Evolutionary conservation across 2,888 invertebrate species (phyloP).

Genomic region (Thecocarcelia acutangulata): DNA sequence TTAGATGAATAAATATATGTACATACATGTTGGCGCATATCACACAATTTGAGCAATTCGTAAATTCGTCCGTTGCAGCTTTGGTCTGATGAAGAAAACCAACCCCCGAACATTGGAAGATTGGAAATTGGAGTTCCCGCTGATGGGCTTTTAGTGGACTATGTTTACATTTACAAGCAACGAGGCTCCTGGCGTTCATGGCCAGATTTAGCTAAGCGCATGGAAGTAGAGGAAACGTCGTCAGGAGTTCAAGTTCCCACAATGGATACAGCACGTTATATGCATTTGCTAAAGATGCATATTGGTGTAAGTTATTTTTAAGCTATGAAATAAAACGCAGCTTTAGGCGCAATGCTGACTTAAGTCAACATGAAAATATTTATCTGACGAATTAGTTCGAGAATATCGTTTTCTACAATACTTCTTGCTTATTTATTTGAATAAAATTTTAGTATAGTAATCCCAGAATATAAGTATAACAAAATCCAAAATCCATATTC

Average conservation of each 20-base stretch:
- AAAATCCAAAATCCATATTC: too few relatives aligned
- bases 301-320: slow-evolving; percentile 82
- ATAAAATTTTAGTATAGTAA: too few relatives aligned
- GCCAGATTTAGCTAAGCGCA: slow-evolving; percentile 86
- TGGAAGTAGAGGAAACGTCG: slow-evolving; percentile 83
- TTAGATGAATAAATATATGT: not conserved
- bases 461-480: too few relatives aligned
- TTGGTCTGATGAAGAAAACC: slow-evolving; percentile 69
- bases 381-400: too few relatives aligned
- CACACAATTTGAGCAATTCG: too few relatives aligned
- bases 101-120: slow-evolving; percentile 85
- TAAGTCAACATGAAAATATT: too few relatives aligned
- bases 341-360: too few relatives aligned
- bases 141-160: slow-evolving; percentile 91
- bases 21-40: not conserved
- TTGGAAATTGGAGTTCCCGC: slow-evolving; percentile 88
- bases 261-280: slow-evolving; percentile 91
- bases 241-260: slow-evolving; percentile 88
- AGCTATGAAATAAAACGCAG: too few relatives aligned
- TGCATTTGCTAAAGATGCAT: slow-evolving; percentile 88
- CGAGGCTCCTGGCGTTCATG: slow-evolving; percentile 94
- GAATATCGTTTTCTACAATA: too few relatives aligned
- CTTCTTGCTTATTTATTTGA: too few relatives aligned
- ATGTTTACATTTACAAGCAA: slow-evolving; percentile 89
- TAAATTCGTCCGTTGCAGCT: slow-evolving; percentile 36